Percentiles rank a stretch among this genome's conserved stretches.
These are phyloP conservation scores for Toxotes jaculatrix DNA, from an alignment of 2,113 vertebrate species.

Conservation along the genomic window DNA sequence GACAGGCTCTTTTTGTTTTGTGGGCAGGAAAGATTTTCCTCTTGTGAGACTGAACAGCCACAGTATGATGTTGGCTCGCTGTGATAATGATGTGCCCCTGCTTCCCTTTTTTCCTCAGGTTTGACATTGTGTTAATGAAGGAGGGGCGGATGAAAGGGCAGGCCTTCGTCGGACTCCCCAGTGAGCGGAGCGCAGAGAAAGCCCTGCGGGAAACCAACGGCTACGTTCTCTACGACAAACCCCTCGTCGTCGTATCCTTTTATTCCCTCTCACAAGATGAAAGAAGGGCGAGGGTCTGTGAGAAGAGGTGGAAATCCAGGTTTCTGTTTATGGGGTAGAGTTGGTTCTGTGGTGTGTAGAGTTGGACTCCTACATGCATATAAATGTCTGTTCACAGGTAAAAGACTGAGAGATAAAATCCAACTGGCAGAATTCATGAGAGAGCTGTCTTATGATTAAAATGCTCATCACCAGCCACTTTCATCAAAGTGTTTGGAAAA, in stretches of 20 bases:
- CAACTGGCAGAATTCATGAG: too few relatives aligned
- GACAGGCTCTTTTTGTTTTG: too few relatives aligned
- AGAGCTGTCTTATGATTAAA: too few relatives aligned
- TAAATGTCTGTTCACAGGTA: neutral
- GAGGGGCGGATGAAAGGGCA: slow-evolving; percentile 99
- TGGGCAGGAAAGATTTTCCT: neutral
- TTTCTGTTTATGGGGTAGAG: neutral
- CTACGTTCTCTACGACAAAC: slow-evolving; percentile 93
- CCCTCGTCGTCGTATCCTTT: slow-evolving; percentile 99
- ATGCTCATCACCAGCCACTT: too few relatives aligned
- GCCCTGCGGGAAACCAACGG: slow-evolving; percentile 96
- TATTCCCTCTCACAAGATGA: neutral
- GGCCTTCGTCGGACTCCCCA: slow-evolving; percentile 95
- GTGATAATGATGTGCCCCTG: slow-evolving; percentile 52
- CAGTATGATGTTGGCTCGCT: neutral
- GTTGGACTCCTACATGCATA: neutral
- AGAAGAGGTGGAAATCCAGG: neutral
- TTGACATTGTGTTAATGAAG: slow-evolving; percentile 97
- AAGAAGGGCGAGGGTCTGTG: neutral
- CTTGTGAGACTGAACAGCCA: neutral
- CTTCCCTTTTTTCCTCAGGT: slow-evolving; percentile 83
- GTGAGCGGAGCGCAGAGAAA: slow-evolving; percentile 92
- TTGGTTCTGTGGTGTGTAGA: slow-evolving; percentile 1
- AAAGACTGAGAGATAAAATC: neutral
- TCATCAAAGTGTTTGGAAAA: neutral